Evolutionary conservation across 2,797 vertebrate species (phyloP).

Genomic region (Spinibarbus caldwelli): DNA sequence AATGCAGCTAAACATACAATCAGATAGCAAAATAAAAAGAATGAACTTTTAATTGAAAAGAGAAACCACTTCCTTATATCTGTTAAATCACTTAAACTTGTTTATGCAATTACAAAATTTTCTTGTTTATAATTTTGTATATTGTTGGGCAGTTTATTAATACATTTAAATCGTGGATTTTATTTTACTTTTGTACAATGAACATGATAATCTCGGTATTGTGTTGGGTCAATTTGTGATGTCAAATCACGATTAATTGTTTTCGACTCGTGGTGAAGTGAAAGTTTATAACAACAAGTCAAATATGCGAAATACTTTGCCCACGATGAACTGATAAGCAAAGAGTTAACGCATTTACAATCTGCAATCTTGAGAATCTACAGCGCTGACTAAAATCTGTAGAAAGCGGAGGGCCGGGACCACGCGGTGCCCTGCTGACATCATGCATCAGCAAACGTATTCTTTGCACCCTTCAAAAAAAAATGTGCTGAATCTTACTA

Average conservation of each 20-base stretch:
- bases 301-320: neutral
- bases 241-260: neutral
- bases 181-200: neutral
- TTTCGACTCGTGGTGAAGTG: neutral
- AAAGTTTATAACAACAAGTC: neutral
- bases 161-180: neutral
- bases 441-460: constrained; percentile 41
- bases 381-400: constrained; percentile 52
- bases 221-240: neutral
- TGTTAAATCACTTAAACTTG: too few species aligned
- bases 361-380: constrained; percentile 36
- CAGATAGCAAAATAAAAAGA: neutral
- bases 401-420: constrained; percentile 33
- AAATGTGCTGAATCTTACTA: constrained; percentile 63
- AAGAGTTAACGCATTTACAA: constrained; percentile 24
- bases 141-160: neutral
- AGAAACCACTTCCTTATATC: neutral
- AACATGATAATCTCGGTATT: neutral
- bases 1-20: neutral
- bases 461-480: constrained; percentile 46
- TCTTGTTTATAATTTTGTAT: neutral
- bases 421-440: constrained; percentile 59
- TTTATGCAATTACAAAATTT: too few species aligned
- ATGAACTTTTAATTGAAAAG: neutral
- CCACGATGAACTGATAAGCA: neutral